phyloP scores from a whole-genome alignment of 2,797 vertebrate genomes.

The Taenioides sp. region DNA sequence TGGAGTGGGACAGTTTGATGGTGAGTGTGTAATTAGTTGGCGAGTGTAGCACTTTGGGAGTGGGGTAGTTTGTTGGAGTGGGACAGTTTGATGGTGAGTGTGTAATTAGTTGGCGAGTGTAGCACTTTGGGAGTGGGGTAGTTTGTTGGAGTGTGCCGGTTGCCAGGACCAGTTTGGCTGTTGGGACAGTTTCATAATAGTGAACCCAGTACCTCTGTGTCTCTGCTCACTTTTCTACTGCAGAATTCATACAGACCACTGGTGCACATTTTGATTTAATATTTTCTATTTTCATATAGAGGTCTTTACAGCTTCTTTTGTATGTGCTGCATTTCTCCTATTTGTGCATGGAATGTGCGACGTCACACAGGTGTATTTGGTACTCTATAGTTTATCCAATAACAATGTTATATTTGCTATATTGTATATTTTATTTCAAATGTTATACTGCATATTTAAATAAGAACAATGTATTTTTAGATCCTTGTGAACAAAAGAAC shows the following conservation, averaged over 20 bases:
- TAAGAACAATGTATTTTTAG: conserved; percentile 82
- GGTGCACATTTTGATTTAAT: conserved; percentile 80
- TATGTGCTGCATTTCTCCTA: conserved; percentile 58
- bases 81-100: background rate
- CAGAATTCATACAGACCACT: conserved; percentile 71
- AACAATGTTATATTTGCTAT: conserved; percentile 84
- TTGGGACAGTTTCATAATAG: conserved; percentile 1
- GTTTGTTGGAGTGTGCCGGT: background rate
- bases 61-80: background rate
- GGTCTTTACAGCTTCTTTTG: conserved; percentile 77
- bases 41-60: background rate
- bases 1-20: background rate
- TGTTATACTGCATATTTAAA: conserved; percentile 79
- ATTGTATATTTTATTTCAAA: conserved; percentile 83
- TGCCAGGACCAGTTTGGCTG: background rate
- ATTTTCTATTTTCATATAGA: conserved; percentile 85
- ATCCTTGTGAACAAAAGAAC: conserved; percentile 77
- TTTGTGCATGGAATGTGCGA: conserved; percentile 75
- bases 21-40: background rate
- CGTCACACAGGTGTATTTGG: conserved; percentile 75
- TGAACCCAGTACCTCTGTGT: conserved; percentile 63
- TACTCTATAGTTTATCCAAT: conserved; percentile 79
- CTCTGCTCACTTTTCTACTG: conserved; percentile 78
- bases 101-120: background rate
- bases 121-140: background rate